Base-by-base conservation (phyloP, 2,113 vertebrate genomes). In the Burhinus oedicnemus region DNA sequence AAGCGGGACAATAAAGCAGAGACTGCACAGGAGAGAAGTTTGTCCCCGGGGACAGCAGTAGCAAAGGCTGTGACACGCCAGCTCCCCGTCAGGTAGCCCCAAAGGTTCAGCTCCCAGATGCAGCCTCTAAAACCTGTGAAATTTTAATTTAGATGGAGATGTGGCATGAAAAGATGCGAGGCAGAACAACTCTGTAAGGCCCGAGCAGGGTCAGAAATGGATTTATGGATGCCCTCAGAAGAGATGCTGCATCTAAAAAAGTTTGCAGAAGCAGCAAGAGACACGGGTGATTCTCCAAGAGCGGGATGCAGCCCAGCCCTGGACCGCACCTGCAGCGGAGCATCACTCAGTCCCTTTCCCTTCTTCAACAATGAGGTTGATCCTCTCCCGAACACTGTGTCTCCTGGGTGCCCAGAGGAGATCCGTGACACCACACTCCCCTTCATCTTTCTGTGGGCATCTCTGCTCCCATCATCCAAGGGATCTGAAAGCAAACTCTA, bases 141-240 rank as follows among this genome's bases (percentile, higher is more conserved):
- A 92, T 81, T 82, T 32, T 68, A 16, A 77, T 87, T 93, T 57
- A 77, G 54, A 81, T 30, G 83, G 36, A 89, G 36, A 89, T 93
- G 16, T 10, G 25, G 45, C 87, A 82, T 44, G 76, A 83, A 86
- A 51, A 83, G 42, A 51, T 1, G 0, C 0, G 11, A 89, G 40
- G 40, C 15, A 65, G 34, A 89, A 57, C 5, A 7, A 60, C 64
- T 61, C 87, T 20, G 47, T 76, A 40, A 93, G 62, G 76, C 71
- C 38, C 4, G 2, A 72, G 58, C 78, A 69, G 29, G 44, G 42
- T 1, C 2, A 83, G 76, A 72, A 93, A 81, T 5, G 20, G 40
- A 91, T 89, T 93, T 77, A 55, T 0, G 4, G 54, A 44, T 80
- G 57, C 7, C 20, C 66, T 72, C 83, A 11, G 57, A 66, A 75